These are phyloP conservation scores for Nasonovia ribisnigri DNA, from an alignment of 2,888 invertebrate species.

Conservation along the genomic window DNA sequence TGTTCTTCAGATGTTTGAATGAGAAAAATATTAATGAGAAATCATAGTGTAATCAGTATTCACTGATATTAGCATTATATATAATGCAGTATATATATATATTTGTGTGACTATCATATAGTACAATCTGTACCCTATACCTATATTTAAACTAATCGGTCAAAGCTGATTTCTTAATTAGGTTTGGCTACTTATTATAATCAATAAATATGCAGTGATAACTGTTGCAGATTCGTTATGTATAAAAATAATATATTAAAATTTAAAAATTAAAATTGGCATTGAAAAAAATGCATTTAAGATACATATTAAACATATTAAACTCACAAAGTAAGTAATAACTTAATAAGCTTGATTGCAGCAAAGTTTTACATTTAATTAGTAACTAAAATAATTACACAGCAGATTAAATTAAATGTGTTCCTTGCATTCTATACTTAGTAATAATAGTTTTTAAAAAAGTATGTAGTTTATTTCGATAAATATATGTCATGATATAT, in stretches of 20 bases:
- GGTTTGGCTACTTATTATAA: too few species aligned
- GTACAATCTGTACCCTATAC: too few species aligned
- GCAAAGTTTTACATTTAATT: too few species aligned
- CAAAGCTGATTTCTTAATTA: too few species aligned
- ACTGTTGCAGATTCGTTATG: too few species aligned
- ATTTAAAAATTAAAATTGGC: too few species aligned
- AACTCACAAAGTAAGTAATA: too few species aligned
- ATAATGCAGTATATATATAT: not conserved
- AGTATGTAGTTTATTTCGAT: not conserved
- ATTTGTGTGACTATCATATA: not conserved
- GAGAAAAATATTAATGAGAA: not conserved
- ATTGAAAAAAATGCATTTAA: too few species aligned
- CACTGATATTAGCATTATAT: not conserved
- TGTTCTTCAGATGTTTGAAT: not conserved
- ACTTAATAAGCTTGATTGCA: too few species aligned
- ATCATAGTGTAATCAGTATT: not conserved
- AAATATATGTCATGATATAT: not conserved
- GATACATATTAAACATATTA: too few species aligned
- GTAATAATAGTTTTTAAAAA: not conserved
- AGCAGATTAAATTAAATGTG: not conserved
- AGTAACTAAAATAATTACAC: not conserved
- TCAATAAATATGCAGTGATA: not conserved
- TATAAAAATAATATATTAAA: too few species aligned
- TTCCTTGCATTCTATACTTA: not conserved
- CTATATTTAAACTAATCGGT: too few species aligned